These are phyloP conservation scores for Trichoplusia ni DNA, from an alignment of 1,140 invertebrate species.

Conservation along the genomic window DNA sequence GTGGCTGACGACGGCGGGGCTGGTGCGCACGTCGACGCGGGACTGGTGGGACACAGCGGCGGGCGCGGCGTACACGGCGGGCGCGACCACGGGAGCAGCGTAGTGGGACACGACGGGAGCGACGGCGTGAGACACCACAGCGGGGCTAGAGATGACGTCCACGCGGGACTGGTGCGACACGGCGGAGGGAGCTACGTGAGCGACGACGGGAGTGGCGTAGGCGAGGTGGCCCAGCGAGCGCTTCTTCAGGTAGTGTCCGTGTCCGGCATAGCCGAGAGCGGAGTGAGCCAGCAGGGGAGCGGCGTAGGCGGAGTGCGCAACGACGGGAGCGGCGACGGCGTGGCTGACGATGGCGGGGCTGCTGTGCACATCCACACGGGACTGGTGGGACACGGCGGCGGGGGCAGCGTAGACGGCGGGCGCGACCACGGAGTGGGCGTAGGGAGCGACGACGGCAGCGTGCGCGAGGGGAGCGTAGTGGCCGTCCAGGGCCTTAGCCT, in stretches of 20 bases:
- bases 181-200: slow-evolving; percentile 47
- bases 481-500: slow-evolving; percentile 60
- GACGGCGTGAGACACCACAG: slow-evolving; percentile 51
- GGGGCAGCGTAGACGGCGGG: slow-evolving; percentile 56
- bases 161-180: slow-evolving; percentile 62
- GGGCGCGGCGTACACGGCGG: slow-evolving; percentile 25
- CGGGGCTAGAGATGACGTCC: slow-evolving; percentile 56
- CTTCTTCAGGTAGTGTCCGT: slow-evolving; percentile 48
- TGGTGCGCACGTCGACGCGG: slow-evolving; percentile 55
- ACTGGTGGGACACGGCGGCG: slow-evolving; percentile 51
- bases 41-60: slow-evolving; percentile 73
- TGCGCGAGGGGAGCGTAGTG: slow-evolving; percentile 44
- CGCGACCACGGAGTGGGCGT: slow-evolving; percentile 50
- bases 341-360: slow-evolving; percentile 43
- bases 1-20: slow-evolving; percentile 52
- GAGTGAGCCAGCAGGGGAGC: slow-evolving; percentile 27
- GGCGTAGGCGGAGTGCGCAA: slow-evolving; percentile 41
- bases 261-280: slow-evolving; percentile 12
- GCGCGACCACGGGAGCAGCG: slow-evolving; percentile 37
- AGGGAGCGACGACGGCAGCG: slow-evolving; percentile 44
- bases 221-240: slow-evolving; percentile 46
- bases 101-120: slow-evolving; percentile 48
- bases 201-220: slow-evolving; percentile 43
- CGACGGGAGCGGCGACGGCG: slow-evolving; percentile 32
- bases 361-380: slow-evolving; percentile 44